phyloP scores from a whole-genome alignment of 1,140 invertebrate species.

The Muscidifurax raptorellus region DNA sequence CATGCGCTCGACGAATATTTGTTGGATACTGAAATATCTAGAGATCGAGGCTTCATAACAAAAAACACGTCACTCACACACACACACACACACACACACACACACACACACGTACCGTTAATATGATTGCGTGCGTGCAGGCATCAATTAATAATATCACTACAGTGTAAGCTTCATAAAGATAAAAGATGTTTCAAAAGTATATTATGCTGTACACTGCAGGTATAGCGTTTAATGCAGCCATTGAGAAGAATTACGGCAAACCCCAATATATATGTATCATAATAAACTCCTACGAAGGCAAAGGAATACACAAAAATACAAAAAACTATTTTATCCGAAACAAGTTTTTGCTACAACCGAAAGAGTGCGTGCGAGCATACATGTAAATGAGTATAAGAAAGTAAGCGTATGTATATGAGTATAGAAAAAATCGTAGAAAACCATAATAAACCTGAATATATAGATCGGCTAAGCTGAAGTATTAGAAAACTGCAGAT shows the following conservation, averaged over 20 bases:
- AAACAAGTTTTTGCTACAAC: slow-evolving; percentile 73
- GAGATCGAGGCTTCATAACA: too few relatives aligned
- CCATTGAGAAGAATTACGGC: slow-evolving; percentile 54
- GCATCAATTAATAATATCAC: slow-evolving; percentile 73
- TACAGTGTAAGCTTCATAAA: slow-evolving; percentile 74
- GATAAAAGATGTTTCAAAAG: slow-evolving; percentile 9
- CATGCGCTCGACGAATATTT: background rate
- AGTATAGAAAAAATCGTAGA: background rate
- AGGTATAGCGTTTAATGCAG: slow-evolving; percentile 23
- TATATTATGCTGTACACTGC: background rate
- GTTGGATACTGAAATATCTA: background rate
- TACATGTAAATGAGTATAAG: slow-evolving; percentile 59
- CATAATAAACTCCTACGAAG: slow-evolving; percentile 3
- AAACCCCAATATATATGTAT: slow-evolving; percentile 34
- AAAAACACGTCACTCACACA: slow-evolving; percentile 37
- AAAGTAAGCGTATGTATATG: slow-evolving; percentile 45
- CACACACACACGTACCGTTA: slow-evolving; percentile 52
- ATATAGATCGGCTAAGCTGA: background rate
- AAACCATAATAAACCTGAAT: background rate
- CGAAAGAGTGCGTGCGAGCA: slow-evolving; percentile 61
- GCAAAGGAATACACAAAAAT: slow-evolving; percentile 62
- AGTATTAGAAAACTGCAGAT: background rate
- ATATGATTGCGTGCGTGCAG: background rate
- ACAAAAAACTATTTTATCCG: slow-evolving; percentile 72
- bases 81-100: slow-evolving; percentile 32